Evolutionary conservation across 1,140 invertebrate species (phyloP).

Genomic region (Hesperophylax magnus): DNA sequence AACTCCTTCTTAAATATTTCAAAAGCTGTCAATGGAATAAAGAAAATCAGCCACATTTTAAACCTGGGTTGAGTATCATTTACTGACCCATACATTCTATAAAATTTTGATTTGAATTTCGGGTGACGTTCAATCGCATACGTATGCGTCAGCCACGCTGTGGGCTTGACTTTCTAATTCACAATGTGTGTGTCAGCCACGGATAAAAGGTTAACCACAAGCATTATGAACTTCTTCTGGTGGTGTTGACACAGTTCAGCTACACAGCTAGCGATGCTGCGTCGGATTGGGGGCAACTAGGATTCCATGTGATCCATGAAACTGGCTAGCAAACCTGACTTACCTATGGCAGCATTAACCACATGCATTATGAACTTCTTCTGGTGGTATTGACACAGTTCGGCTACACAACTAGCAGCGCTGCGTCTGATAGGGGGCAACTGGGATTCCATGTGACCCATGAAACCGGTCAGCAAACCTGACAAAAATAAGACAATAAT

Average conservation of each 20-base stretch:
- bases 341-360: slow-evolving; percentile 52
- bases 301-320: no score
- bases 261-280: slow-evolving; percentile 63
- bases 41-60: no score
- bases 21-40: no score
- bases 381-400: slow-evolving; percentile 62
- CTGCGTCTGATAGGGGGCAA: slow-evolving; percentile 64
- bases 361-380: slow-evolving; percentile 63
- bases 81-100: no score
- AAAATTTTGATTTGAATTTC: no score
- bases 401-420: slow-evolving; percentile 63
- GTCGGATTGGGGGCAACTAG: slow-evolving; percentile 61
- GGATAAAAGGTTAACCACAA: slow-evolving; percentile 59
- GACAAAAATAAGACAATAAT: slow-evolving; percentile 38
- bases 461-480: slow-evolving; percentile 64
- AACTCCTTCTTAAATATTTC: no score
- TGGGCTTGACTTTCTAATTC: no score
- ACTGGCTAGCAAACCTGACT: neutral
- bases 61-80: no score
- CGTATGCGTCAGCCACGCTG: no score
- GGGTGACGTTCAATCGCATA: no score
- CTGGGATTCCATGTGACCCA: slow-evolving; percentile 61
- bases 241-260: slow-evolving; percentile 63
- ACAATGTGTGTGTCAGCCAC: no score
- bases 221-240: slow-evolving; percentile 62